Evolutionary conservation across 2,113 vertebrate species (phyloP).

Genomic region (Grammomys surdaster): DNA sequence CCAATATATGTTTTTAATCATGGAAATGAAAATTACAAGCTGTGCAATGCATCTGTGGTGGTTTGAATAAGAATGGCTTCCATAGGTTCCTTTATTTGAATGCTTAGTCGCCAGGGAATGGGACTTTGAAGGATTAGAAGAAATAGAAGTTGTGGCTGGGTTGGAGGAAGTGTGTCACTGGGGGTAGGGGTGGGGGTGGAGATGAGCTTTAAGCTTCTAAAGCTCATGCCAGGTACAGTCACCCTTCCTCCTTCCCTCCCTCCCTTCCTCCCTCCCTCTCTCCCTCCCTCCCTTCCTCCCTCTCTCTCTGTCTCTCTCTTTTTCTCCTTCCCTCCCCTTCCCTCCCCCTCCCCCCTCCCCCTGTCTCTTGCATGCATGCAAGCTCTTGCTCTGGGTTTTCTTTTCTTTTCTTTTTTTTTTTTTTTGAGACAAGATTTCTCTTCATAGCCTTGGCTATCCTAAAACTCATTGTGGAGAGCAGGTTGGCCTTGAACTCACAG

Average conservation of each 20-base stretch:
- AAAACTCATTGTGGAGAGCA: no score
- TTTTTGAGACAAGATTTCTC: no score
- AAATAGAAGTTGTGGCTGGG: neutral
- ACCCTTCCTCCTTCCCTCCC: neutral
- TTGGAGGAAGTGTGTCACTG: neutral
- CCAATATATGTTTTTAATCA: neutral
- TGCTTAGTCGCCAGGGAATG: neutral
- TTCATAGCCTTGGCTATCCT: no score
- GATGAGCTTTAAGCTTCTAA: neutral
- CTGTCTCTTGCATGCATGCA: no score
- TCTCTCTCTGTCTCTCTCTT: neutral
- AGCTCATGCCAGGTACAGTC: neutral
- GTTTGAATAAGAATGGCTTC: neutral
- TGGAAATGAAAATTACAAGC: neutral
- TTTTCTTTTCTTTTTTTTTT: no score
- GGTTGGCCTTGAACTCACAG: no score
- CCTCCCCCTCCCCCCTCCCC: no score
- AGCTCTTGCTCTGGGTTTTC: no score
- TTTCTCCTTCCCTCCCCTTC: no score
- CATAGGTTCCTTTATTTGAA: neutral
- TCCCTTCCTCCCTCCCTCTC: neutral
- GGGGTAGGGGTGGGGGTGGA: neutral
- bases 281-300: neutral
- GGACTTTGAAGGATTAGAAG: neutral
- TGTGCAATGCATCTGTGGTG: neutral